Evolutionary conservation across 1,140 invertebrate species (phyloP).

Genomic region (Sycophaga agraensis): DNA sequence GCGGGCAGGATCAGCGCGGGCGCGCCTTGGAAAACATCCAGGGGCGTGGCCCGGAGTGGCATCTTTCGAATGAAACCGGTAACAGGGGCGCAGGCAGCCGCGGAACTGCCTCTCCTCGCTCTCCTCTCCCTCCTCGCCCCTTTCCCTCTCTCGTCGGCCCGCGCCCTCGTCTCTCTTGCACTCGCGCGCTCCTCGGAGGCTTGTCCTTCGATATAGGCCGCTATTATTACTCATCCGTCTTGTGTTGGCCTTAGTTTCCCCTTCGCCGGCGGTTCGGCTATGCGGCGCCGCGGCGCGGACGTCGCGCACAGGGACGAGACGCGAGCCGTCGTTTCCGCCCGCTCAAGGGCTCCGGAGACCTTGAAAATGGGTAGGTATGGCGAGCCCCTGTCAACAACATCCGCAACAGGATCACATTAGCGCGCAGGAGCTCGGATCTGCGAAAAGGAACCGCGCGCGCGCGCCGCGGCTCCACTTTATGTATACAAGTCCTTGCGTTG

Average conservation of each 20-base stretch:
- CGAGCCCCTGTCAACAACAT: constrained; percentile 54
- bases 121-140: constrained; percentile 3
- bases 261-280: not conserved
- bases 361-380: constrained; percentile 43
- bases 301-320: not conserved
- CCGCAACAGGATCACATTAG: constrained; percentile 49
- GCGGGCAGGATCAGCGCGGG: constrained; percentile 16
- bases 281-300: not conserved
- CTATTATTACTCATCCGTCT: constrained; percentile 35
- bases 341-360: constrained; percentile 33
- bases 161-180: not conserved
- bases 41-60: constrained; percentile 56
- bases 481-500: no score
- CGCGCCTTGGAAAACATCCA: constrained; percentile 32
- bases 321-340: not conserved
- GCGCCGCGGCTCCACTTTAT: constrained; percentile 33
- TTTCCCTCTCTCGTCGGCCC: not conserved
- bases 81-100: constrained; percentile 48
- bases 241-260: constrained; percentile 35
- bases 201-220: constrained; percentile 21
- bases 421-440: constrained; percentile 10
- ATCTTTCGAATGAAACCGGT: constrained; percentile 53
- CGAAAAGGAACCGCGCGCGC: constrained; percentile 10
- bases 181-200: not conserved
- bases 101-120: constrained; percentile 38